Base-by-base conservation (phyloP, 2,888 invertebrate species). In the Spilarctia lutea region DNA sequence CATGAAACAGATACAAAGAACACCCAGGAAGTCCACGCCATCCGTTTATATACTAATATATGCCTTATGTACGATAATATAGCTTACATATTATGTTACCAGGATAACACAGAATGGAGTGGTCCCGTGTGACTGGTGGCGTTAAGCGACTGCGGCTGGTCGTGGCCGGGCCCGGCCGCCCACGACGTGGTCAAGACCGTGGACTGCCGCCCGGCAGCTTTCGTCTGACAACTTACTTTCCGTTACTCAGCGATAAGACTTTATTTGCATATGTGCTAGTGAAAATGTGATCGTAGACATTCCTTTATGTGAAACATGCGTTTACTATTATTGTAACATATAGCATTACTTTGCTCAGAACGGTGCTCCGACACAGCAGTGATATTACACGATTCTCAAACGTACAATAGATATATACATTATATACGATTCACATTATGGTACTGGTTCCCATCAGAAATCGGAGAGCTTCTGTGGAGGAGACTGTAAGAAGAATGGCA, bases 101-200 rank as follows among this genome's bases (percentile, higher is more conserved):
- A 94, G 95, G 94, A 94, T 48, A 92, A 85, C 81, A 88, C 90
- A 13, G 94, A 94, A 75, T 95, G 95, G 94, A 85, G 91, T 60
- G 95, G 96, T n/a, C 95, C 95, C 27, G 96, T 96, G 92, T 96
- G 96, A 96, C 96, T 93, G 93, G 94, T 96, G 84, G 96, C 96
- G 71, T 85, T 94, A 80, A 94, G 95, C 90, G 94, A 91, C 81
- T 86, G 90, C 87, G 95, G 91, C 78, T 96, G 96, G 96, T 83
- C 87, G 81, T 96, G 96, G 96, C 92, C 93, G n/a, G 93, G 93
- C 24, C 94, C 94, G 48, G 88, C 90, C 63, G 93, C 89, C 45
- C 78, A 77, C 60, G 83, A 84, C 73, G 89, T 92, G 63, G 81
- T 87, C 80, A 93, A 89, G 30, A 75, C 89, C 8, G 79, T 87